Conservation (phyloP, 2,797 vertebrate species). For the Fistularia commersonii region DNA sequence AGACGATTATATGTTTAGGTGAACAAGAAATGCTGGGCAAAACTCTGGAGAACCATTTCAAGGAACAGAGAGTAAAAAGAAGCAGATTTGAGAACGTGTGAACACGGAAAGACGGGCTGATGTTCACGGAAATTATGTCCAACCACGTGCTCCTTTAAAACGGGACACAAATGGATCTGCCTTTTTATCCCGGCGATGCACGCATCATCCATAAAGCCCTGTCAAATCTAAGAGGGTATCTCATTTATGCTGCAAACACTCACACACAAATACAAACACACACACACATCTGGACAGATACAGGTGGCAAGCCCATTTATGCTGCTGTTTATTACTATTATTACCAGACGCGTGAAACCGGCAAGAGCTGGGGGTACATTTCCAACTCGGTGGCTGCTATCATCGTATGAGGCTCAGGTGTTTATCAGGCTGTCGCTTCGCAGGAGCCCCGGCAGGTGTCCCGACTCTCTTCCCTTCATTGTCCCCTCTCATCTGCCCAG, state of each 20-base stretch:
- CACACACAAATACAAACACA: constrained; percentile 3
- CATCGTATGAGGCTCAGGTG: constrained; percentile 64
- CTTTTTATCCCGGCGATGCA: constrained; percentile 50
- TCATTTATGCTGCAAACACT: constrained; percentile 49
- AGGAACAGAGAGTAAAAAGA: constrained; percentile 15
- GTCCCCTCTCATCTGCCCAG: constrained; percentile 4
- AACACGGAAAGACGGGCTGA: constrained; percentile 13
- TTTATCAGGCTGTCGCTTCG: constrained; percentile 55
- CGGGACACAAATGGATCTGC: constrained; percentile 51
- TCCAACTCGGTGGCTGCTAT: constrained; percentile 47
- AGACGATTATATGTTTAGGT: no score
- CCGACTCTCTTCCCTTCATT: constrained; percentile 20
- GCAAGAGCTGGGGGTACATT: constrained; percentile 34
- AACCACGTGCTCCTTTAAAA: constrained; percentile 40
- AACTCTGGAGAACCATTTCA: background rate
- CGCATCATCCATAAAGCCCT: constrained; percentile 48
- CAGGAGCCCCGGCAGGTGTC: constrained; percentile 43
- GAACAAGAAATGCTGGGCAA: constrained; percentile 1
- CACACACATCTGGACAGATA: constrained; percentile 25
- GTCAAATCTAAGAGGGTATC: constrained; percentile 44
- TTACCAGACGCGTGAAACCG: constrained; percentile 44
- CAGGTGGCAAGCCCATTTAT: constrained; percentile 45
- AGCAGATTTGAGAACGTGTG: constrained; percentile 14
- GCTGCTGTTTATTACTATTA: constrained; percentile 66
- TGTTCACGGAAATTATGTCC: constrained; percentile 33